Evolutionary conservation across 1,140 invertebrate genomes (phyloP), one percentile per base, ranked within the genome.

Genomic region (Zaprionus africanus): DNA sequence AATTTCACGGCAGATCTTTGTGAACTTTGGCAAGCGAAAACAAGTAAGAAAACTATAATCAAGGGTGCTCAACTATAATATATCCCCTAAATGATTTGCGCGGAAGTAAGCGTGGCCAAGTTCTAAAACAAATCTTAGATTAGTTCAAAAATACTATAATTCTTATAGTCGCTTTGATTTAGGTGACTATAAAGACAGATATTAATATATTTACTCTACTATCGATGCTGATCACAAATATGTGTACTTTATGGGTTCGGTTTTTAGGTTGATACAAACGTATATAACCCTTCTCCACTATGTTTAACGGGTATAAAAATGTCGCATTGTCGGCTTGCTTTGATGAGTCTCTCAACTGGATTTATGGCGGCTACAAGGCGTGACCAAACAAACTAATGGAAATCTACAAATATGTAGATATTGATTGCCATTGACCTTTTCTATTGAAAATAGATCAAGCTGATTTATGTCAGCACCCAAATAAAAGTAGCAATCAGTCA

Each of bases 1-100:
- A 78, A 88, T 88, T 87, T 88, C 63, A 88, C 82, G 84, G 69
- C 81, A 78, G 77, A 51, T 51, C 73, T 76, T 53, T 67, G 54
- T 83, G 83, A 87, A 88, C 83, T 84, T 63, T 75, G 70, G 86
- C 78, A 68, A 78, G 64, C 80, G n/a, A 34, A 28, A 19, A 15
- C 7, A 38, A 12, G 0, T 1, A 15, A 38, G 36, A 15, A 38
- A 38, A 1, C 36, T 12, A 38, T 13, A 15, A 5, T 0, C 7
- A 17, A 43, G 9, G 31, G 3, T 34, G 31, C 31, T 11, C 31
- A 34, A 34, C 31, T 34, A 34, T 34, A 34, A 34, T 4, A 34
- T 34, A 34, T 34, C 31, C 31, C 9, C 31, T 31, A 31, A 31
- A 0, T 22, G 22, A 22, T 22, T 22, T n/a, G 28, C 1, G 7